A percentile compares a stretch with the other conserved stretches of the same genome.
Conservation (phyloP, 2,113 vertebrate species). For the Hippopotamus amphibius region DNA sequence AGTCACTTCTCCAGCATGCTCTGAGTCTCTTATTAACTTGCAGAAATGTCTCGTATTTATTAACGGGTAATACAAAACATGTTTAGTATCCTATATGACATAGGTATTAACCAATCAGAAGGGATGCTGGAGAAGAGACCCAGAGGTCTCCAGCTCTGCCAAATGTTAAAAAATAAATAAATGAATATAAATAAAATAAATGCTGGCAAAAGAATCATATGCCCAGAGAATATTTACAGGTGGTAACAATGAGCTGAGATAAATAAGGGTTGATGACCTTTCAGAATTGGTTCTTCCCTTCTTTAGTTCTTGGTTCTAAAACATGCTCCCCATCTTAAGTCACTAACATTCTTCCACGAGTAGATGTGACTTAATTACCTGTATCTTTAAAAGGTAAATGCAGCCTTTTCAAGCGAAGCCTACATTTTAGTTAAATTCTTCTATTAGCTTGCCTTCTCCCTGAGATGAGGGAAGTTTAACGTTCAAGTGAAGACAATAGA, state of each 20-base stretch:
- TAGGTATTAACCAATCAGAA: neutral
- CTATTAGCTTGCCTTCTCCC: neutral
- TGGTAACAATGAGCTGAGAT: neutral
- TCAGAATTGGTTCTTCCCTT: neutral
- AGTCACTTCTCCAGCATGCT: neutral
- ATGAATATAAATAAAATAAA: neutral
- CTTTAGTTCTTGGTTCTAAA: neutral
- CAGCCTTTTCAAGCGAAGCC: neutral
- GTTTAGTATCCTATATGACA: neutral
- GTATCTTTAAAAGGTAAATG: neutral
- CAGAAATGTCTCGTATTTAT: neutral
- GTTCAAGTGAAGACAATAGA: neutral
- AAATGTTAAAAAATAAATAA: neutral
- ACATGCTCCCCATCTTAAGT: neutral
- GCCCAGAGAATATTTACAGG: neutral
- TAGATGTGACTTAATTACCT: conserved; percentile 15
- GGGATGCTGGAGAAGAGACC: neutral
- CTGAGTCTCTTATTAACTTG: neutral
- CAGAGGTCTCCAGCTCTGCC: neutral
- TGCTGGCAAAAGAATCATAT: neutral
- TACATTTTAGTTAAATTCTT: neutral
- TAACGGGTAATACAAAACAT: neutral
- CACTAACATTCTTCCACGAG: neutral
- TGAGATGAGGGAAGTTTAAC: neutral
- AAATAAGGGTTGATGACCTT: neutral